Conservation (phyloP, 1,140 invertebrate genomes). For the Andricus grossulariae region DNA sequence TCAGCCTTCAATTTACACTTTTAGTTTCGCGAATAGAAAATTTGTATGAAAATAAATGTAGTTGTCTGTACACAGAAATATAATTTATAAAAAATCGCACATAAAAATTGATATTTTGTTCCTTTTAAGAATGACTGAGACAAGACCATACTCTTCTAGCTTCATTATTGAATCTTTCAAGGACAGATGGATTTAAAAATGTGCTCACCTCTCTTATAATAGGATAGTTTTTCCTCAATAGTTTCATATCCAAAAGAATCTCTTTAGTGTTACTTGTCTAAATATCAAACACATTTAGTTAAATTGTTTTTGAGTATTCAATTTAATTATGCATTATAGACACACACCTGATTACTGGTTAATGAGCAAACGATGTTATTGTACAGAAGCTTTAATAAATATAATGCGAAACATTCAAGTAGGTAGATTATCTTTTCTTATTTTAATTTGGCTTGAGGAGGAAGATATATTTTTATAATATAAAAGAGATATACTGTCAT, state of each 20-base stretch:
- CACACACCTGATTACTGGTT: too few relatives aligned
- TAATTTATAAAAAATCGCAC: too few relatives aligned
- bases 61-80: too few relatives aligned
- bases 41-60: too few relatives aligned
- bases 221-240: background rate
- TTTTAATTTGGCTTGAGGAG: background rate
- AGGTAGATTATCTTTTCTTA: background rate
- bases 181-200: background rate
- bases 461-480: background rate
- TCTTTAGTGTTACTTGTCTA: background rate
- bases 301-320: background rate
- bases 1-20: too few relatives aligned
- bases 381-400: background rate
- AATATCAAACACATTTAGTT: background rate
- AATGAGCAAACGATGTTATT: too few relatives aligned
- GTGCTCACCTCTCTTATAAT: background rate
- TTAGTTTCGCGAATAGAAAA: too few relatives aligned
- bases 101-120: too few relatives aligned
- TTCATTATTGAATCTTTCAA: background rate
- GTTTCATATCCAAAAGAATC: background rate
- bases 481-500: background rate
- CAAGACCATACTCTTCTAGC: too few relatives aligned
- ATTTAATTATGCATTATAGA: too few relatives aligned
- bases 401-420: background rate
- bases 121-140: too few relatives aligned